Conservation (phyloP, 2,888 invertebrate genomes). For the Pseudolycoriella hygida region DNA sequence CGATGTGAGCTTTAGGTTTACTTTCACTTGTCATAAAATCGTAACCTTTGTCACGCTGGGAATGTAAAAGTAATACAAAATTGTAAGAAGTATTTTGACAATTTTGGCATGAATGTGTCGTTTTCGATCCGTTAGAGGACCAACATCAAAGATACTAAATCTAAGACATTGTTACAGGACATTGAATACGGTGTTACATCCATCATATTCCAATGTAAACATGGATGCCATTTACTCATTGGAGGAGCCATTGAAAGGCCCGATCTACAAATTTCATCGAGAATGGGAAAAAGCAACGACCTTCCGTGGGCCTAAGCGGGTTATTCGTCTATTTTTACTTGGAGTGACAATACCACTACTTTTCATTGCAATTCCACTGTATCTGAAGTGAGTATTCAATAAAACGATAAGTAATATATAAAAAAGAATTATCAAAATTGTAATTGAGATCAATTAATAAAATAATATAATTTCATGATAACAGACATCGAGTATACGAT, state of each 20-base stretch:
- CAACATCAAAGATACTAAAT: no score
- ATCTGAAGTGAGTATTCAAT: slow-evolving; percentile 34
- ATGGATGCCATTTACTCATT: neutral
- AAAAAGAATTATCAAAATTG: neutral
- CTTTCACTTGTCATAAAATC: no score
- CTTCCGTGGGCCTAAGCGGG: slow-evolving; percentile 34
- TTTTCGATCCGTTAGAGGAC: no score
- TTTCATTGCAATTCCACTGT: slow-evolving; percentile 47
- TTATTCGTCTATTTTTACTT: slow-evolving; percentile 41
- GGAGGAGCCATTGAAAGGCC: slow-evolving; percentile 3
- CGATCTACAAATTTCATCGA: neutral
- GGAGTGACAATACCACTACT: slow-evolving; percentile 48
- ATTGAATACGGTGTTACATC: no score
- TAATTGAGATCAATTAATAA: slow-evolving; percentile 1
- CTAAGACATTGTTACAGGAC: no score
- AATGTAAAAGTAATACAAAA: no score
- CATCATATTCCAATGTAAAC: neutral
- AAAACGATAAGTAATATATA: neutral
- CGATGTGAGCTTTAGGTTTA: no score
- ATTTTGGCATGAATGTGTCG: no score
- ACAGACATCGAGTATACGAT: slow-evolving; percentile 45
- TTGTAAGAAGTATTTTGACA: no score
- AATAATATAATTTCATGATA: neutral
- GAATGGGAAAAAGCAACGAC: neutral
- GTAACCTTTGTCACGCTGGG: no score